Evolutionary conservation across 2,113 vertebrate species (phyloP).

Genomic region (Dicrurus megarhynchus): DNA sequence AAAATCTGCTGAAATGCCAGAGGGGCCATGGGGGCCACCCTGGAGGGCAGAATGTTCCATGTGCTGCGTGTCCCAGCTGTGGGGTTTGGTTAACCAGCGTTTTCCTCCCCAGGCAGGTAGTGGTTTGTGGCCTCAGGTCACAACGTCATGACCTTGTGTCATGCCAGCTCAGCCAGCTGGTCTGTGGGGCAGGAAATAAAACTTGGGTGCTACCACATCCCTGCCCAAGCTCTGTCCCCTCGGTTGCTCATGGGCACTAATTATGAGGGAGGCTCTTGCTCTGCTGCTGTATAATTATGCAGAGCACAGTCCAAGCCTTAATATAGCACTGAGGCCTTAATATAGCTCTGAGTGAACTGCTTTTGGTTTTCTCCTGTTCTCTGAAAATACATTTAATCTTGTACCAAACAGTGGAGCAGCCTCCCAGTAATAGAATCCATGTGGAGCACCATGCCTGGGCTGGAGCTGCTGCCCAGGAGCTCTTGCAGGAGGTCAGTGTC

Average conservation of each 20-base stretch:
- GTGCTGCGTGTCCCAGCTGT: accelerated
- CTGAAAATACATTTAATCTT: neutral
- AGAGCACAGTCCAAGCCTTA: neutral
- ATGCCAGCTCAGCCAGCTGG: neutral
- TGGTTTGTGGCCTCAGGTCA: neutral
- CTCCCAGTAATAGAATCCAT: neutral
- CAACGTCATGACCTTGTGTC: neutral
- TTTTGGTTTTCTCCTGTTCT: neutral
- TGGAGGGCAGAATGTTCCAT: neutral
- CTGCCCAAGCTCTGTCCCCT: neutral
- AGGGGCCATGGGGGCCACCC: neutral
- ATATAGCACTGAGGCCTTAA: neutral
- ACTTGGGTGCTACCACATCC: neutral
- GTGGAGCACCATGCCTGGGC: accelerated
- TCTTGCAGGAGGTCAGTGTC: neutral
- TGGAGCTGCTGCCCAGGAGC: neutral
- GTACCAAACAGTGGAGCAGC: neutral
- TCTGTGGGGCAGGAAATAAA: neutral
- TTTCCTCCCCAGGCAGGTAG: neutral
- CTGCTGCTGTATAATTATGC: neutral
- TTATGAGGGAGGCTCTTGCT: neutral
- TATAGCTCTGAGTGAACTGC: neutral
- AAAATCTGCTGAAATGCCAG: neutral
- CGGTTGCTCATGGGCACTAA: neutral
- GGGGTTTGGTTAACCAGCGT: neutral